Conservation (phyloP, 1,140 invertebrate species). For the Trichonephila clavipes region DNA sequence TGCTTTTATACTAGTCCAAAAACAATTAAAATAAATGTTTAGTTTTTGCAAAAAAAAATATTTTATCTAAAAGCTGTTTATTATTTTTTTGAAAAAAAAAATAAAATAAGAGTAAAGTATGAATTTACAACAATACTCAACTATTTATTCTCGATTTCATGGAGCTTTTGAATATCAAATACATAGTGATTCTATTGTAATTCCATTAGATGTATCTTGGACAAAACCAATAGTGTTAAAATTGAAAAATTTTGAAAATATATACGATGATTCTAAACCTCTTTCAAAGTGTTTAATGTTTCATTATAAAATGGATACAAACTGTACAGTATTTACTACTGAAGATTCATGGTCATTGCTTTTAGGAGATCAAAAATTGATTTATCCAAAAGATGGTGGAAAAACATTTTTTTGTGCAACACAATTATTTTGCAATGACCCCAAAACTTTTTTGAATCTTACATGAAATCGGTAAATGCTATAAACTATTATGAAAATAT, state of each 20-base stretch:
- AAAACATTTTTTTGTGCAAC: constrained; percentile 14
- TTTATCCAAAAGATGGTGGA: constrained; percentile 6
- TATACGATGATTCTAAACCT: constrained; percentile 8
- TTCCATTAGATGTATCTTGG: constrained; percentile 11
- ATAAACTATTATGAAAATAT: constrained; percentile 27
- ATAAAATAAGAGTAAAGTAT: constrained; percentile 40
- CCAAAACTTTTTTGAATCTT: neutral
- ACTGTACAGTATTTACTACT: constrained; percentile 9
- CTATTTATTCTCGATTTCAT: constrained; percentile 29
- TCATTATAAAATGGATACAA: constrained; percentile 49
- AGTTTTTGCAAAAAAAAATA: no score
- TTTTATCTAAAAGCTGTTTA: no score
- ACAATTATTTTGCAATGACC: neutral
- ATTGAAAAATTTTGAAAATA: constrained; percentile 51
- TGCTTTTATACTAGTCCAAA: no score
- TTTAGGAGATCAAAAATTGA: constrained; percentile 7
- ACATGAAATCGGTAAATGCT: neutral
- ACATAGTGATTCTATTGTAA: neutral
- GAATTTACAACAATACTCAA: constrained; percentile 62
- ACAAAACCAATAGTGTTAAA: constrained; percentile 42
- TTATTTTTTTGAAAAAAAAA: no score
- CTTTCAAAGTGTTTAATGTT: constrained; percentile 28
- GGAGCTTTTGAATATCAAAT: constrained; percentile 3
- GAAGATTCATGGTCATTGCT: constrained; percentile 44
- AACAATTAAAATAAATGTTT: no score